phyloP scores from a whole-genome alignment of 2,888 invertebrate species.

The Mantis religiosa region DNA sequence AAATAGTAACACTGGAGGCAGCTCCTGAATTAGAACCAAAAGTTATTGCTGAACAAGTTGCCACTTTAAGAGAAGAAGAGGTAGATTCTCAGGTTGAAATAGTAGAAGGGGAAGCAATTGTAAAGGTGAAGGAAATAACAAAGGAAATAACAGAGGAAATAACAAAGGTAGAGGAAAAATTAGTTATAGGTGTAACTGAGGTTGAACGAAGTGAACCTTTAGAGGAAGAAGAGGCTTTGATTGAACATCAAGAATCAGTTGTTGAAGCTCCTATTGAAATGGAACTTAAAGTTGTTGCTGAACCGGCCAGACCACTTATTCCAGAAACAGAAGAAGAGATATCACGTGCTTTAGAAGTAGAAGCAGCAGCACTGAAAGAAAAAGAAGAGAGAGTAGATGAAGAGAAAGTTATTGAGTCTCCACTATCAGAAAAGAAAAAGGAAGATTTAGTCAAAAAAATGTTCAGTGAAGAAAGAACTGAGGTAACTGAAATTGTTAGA shows the following conservation, averaged over 20 bases:
- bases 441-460: not conserved
- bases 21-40: too few relatives aligned
- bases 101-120: not conserved
- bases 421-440: not conserved
- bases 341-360: not conserved
- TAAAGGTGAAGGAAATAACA: too few relatives aligned
- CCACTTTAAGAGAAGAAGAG: not conserved
- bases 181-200: not conserved
- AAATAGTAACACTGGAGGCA: too few relatives aligned
- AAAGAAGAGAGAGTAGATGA: not conserved
- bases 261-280: not conserved
- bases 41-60: too few relatives aligned
- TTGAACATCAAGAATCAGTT: too few relatives aligned
- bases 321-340: not conserved
- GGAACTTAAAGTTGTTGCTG: not conserved
- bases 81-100: too few relatives aligned
- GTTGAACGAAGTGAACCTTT: not conserved
- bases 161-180: too few relatives aligned
- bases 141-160: too few relatives aligned
- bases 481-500: not conserved
- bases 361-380: not conserved
- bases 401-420: not conserved
- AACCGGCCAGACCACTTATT: too few relatives aligned
- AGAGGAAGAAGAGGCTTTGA: not conserved
- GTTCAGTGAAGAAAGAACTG: not conserved